These are phyloP conservation scores for Drosophila tropicalis DNA, from an alignment of 1,140 invertebrate genomes.

Conservation along the genomic window DNA sequence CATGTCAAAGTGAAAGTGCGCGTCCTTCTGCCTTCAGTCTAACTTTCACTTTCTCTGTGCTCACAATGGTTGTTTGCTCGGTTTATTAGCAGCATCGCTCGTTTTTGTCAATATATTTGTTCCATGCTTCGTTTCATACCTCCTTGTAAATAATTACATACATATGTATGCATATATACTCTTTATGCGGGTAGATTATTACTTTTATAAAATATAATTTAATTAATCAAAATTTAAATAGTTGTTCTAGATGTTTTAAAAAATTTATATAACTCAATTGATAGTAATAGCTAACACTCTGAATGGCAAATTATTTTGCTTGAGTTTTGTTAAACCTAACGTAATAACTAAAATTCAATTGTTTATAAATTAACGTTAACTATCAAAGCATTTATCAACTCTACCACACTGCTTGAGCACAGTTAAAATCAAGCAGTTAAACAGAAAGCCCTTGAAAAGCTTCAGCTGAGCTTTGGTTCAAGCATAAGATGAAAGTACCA, in stretches of 20 bases:
- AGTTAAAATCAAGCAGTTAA: neutral
- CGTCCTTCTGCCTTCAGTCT: constrained; percentile 10
- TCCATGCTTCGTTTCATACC: constrained; percentile 11
- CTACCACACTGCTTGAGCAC: neutral
- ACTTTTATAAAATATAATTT: too few species aligned
- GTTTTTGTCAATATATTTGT: constrained; percentile 30
- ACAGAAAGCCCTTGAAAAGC: neutral
- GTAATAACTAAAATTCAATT: too few species aligned
- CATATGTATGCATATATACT: neutral
- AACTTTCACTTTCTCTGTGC: constrained; percentile 41
- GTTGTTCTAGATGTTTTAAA: too few species aligned
- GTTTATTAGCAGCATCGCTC: constrained; percentile 38
- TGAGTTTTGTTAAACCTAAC: too few species aligned
- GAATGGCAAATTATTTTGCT: too few species aligned
- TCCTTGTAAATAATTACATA: neutral
- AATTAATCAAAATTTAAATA: too few species aligned
- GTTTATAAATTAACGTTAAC: too few species aligned
- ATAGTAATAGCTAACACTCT: too few species aligned
- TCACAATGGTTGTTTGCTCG: neutral
- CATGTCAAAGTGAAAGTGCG: constrained; percentile 34
- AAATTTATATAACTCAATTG: too few species aligned
- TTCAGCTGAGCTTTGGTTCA: neutral
- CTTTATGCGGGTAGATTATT: too few species aligned
- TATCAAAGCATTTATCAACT: neutral
- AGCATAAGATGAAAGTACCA: too few species aligned